Base-by-base conservation (phyloP, 2,888 invertebrate genomes). In the Andrena camellia region DNA sequence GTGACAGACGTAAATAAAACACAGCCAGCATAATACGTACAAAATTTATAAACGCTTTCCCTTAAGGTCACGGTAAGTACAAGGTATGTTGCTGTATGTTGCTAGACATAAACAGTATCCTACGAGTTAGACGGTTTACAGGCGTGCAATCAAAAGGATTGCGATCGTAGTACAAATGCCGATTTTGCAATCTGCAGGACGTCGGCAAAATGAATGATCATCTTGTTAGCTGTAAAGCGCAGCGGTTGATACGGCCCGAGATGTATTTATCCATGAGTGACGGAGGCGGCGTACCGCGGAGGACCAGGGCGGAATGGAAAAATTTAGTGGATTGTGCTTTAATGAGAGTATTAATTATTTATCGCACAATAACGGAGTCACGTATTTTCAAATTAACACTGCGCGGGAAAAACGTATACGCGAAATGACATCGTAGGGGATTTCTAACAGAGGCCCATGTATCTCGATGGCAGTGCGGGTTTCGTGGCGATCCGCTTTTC, bases 321-420 rank as follows among this genome's bases (percentile, higher is more conserved):
- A 1, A 2, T 54, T 48, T 0, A 0, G 6, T 6, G 5, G 4
- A 7, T 60, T 26, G 54, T 33, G 60, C 0, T 23, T 72, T 50
- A n/a, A 31, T 52, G 10, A 57, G 17, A 63, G 20, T 33, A 0
- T n/a, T n/a, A 3, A 1, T 60, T 33, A 50, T 20, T 35, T 54
- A 62, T n/a, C 23, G 31, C 23, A 33, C 4, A 71, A 31, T 23
- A 62, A 50, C 5, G 31, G 26, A 62, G 13, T 29, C 8, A 17
- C 31, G 17, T 2, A 67, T 63, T 60, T 82, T 76, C 42, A 81
- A 81, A 82, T 50, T 57, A 63, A 31, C 8, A 57, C 50, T 76
- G 76, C 71, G 76, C 76, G 82, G 82, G 71, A 81, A 67, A 75
- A 57, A 23, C 6, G 26, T 60, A 8, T 23, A 50, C 23, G 2